Percentiles rank a stretch among this genome's conserved stretches.
phyloP scores from a whole-genome alignment of 1,140 invertebrate genomes.

The Drosophila biarmipes region DNA sequence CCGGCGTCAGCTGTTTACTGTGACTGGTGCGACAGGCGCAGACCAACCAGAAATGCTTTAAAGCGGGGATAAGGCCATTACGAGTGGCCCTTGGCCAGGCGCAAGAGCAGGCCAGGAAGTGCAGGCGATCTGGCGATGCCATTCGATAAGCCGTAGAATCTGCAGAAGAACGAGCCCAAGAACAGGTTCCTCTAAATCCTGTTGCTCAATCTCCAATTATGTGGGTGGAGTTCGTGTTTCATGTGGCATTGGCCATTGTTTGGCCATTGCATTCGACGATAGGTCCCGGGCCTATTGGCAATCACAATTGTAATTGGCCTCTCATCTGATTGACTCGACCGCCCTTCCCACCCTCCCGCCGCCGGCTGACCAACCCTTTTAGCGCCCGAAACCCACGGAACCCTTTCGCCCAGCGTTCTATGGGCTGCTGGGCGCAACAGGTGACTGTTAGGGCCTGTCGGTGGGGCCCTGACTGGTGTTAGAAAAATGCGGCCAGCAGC shows the following conservation, averaged over 20 bases:
- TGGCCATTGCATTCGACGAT: slow-evolving; percentile 67
- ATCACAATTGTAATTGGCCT: slow-evolving; percentile 74
- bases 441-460: slow-evolving; percentile 1
- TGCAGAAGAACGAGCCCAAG: slow-evolving; percentile 21
- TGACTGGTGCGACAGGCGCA: slow-evolving; percentile 73
- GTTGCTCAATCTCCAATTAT: slow-evolving; percentile 50
- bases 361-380: no score
- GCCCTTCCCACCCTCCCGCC: background rate
- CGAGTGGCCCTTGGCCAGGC: slow-evolving; percentile 28
- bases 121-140: background rate
- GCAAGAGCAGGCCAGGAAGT: slow-evolving; percentile 9
- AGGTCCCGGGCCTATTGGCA: slow-evolving; percentile 69
- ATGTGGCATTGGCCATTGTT: slow-evolving; percentile 74
- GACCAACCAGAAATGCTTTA: slow-evolving; percentile 81
- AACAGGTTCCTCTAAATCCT: slow-evolving; percentile 17
- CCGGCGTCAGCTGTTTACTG: slow-evolving; percentile 73
- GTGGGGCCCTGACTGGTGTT: slow-evolving; percentile 20
- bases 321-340: slow-evolving; percentile 45
- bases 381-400: slow-evolving; percentile 5
- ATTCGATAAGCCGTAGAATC: slow-evolving; percentile 18
- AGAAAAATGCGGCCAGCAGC: slow-evolving; percentile 58
- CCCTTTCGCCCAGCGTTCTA: background rate
- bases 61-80: slow-evolving; percentile 73
- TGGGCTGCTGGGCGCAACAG: slow-evolving; percentile 15
- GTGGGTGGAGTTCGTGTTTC: slow-evolving; percentile 75